Evolutionary conservation across 2,113 vertebrate genomes (phyloP), one percentile per base, ranked within the genome.

Genomic region (Zapornia atra): DNA sequence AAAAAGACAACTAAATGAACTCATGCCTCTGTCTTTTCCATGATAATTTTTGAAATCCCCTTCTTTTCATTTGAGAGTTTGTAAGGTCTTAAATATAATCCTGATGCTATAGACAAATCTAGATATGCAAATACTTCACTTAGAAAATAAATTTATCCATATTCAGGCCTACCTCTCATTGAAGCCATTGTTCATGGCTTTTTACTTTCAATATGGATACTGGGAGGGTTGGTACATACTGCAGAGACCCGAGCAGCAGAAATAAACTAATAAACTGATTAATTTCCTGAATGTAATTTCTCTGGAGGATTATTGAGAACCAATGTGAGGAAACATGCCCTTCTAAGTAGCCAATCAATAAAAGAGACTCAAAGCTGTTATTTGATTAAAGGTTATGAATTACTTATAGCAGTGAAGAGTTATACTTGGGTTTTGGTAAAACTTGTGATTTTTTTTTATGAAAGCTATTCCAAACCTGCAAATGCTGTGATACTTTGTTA

Each of bases 391-490:
- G 84, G 3, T 72, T 82, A 50, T 24, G 0, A 78, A 38, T 59
- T 48, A 38, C 2, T 72, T 70, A 60, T 29, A 36, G 1, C 13
- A 72, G 7, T 50, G 12, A n/a, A 36, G 11, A 61, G 3, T 87
- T 68, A 14, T 4, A 42, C 7, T 66, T 71, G 0, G 1, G 6
- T 64, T 54, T 54, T 42, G 11, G 11, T 38, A 28, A 44, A 1
- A 20, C 17, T 56, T 65, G 11, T 56, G 26, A 53, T 4, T 1
- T 11, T 40, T 38, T 44, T 44, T 44, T 17, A 12, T 56, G 9
- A 70, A 86, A 88, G 46, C 9, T 46, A 38, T 12, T 51, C 14
- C 36, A 36, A 36, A 36, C 10, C 15, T 60, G 5, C 3, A 80
- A 86, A 63, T 48, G n/a, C 2, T 80, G 10, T 34, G 14, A 68